Conservation (phyloP, 2,888 invertebrate genomes). For the Drosophila multiciliata region DNA sequence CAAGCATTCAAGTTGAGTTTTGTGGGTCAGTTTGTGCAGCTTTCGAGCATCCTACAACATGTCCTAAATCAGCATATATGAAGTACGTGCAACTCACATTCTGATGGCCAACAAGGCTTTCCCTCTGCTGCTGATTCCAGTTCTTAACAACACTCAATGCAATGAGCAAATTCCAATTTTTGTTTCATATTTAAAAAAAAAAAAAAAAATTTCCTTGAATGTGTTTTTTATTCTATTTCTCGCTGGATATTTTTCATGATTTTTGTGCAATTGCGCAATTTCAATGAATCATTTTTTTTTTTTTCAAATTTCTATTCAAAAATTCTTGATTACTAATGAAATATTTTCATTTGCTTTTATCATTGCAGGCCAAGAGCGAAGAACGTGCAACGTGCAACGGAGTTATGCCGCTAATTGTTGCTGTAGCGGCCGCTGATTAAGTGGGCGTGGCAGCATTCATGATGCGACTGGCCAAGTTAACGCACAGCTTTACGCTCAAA, state of each 20-base stretch:
- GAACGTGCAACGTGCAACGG: conserved; percentile 6
- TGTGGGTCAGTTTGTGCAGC: conserved; percentile 76
- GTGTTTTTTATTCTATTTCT: background rate
- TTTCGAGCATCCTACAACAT: conserved; percentile 22
- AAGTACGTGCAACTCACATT: conserved; percentile 39
- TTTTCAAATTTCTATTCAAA: background rate
- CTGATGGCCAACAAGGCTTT: conserved; percentile 23
- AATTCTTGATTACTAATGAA: background rate
- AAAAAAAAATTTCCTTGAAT: background rate
- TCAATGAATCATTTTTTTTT: background rate
- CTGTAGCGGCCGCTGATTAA: conserved; percentile 42
- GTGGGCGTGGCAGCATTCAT: conserved; percentile 59
- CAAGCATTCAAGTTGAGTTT: conserved; percentile 29
- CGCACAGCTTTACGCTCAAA: conserved; percentile 81
- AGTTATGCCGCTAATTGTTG: conserved; percentile 33
- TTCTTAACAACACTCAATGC: conserved; percentile 16
- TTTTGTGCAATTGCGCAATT: background rate
- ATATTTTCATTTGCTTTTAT: background rate
- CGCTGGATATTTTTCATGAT: background rate
- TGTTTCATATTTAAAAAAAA: background rate
- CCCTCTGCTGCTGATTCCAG: conserved; percentile 15
- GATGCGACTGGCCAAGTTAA: conserved; percentile 83
- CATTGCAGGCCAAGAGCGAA: conserved; percentile 35
- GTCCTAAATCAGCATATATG: background rate
- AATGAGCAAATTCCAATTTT: conserved; percentile 3